Base-by-base conservation (phyloP, 2,888 invertebrate genomes). In the Drosophila macrospina region DNA sequence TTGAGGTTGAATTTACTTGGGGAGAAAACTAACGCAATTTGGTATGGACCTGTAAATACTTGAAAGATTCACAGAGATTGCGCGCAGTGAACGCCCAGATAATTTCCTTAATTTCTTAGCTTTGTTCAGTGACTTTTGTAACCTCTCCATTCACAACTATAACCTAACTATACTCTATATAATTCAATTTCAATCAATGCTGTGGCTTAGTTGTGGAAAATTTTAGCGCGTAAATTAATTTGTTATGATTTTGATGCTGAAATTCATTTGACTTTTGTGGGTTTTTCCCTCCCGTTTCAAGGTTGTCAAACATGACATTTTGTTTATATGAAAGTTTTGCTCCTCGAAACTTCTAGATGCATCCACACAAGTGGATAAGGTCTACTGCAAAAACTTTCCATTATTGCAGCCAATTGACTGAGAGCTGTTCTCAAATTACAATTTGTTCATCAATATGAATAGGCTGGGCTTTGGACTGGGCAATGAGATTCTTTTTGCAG, bases 361-460 rank as follows among this genome's bases (percentile, higher is more conserved):
- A 48, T 16, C 5, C 47, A 13, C 26, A 30, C 45, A 32, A 36
- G 32, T 41, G 39, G 24, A 16, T 24, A 44, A 32, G 26, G 8
- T 13, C 42, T 26, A 54, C 39, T 59, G 64, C 44, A 37, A 64
- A 81, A 86, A 85, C 80, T 86, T 86, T 88, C 86, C 88, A 64
- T 65, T 67, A 67, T 74, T 78, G 71, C 55, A 65, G 62, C 20
- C 88, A 86, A 86, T 82, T 82, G 77, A 73, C 59, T 59, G 51
- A 69, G 39, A 61, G 55, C 50, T 44, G 66, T 50, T 62, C 68
- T 86, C 80, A 65, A 71, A 74, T 82, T 70, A 55, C 88, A 64
- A 68, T 72, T 84, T 28, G 28, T 28, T 68, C 57, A 69, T 76
- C 54, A 72, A 62, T 81, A 48, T 52, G 24, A 63, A 48, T 28